A percentile compares a stretch with the other conserved stretches of the same genome.
These are phyloP conservation scores for Smutsia gigantea DNA, from an alignment of 2,797 vertebrate genomes.

Conservation along the genomic window DNA sequence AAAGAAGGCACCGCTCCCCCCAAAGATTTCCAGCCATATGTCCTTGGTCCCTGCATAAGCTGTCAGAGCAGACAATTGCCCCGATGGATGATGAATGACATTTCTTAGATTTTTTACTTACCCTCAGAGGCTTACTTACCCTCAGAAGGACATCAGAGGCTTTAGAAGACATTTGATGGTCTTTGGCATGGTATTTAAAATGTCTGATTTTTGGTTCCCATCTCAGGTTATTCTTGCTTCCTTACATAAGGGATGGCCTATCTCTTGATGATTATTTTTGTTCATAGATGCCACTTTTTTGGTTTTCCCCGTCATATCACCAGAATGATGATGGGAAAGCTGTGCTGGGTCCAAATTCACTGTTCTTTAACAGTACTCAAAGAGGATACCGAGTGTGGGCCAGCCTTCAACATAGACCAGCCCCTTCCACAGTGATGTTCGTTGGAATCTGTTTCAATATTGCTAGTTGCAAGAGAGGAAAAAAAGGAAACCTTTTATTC, in stretches of 20 bases:
- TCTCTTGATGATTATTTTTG: background rate
- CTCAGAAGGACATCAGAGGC: too few species aligned
- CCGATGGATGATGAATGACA: conserved; percentile 65
- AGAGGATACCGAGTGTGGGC: background rate
- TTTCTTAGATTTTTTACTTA: conserved; percentile 66
- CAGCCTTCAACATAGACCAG: background rate
- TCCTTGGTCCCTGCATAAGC: conserved; percentile 54
- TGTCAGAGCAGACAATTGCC: conserved; percentile 67
- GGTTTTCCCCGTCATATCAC: background rate
- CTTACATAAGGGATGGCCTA: background rate
- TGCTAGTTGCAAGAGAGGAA: background rate
- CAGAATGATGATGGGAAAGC: background rate
- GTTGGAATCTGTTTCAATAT: background rate
- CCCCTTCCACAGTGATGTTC: background rate
- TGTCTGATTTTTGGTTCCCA: conserved; percentile 37
- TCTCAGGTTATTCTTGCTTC: conserved; percentile 41
- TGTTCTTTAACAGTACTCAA: background rate
- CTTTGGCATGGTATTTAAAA: conserved; percentile 67
- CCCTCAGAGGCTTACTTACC: background rate
- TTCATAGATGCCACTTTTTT: background rate
- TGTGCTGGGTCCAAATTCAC: background rate
- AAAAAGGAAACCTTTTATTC: background rate
- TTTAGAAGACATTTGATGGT: background rate
- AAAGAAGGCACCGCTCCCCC: background rate
- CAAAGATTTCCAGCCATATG: background rate